Base-by-base conservation (phyloP, 2,113 vertebrate species). In the Corythoichthys intestinalis region DNA sequence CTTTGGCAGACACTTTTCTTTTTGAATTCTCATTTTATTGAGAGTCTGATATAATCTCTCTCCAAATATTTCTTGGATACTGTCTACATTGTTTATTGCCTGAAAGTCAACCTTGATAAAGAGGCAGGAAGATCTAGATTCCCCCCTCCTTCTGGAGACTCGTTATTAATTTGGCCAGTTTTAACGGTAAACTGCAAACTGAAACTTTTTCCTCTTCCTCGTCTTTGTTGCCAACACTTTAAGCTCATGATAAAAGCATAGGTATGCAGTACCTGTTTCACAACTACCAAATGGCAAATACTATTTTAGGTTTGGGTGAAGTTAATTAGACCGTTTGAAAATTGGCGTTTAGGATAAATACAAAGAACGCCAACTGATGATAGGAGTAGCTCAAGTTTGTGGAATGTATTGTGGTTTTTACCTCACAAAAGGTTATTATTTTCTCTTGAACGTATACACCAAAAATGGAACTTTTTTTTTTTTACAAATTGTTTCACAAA, bases 201-300 rank as follows among this genome's bases (percentile, higher is more conserved):
- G 2, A 62, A 34, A 13, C n/a, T 56, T 62, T 13, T 57, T 59
- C 15, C 34, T 52, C 38, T 37, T 63, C 44, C 61, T 63, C 20
- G 61, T 63, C 11, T 47, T 63, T n/a, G 20, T 63, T 63, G 61
- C 61, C 61, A 63, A 63, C 4, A 20, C 44, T 47, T 63, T 63
- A 63, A 20, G 61, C 61, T 14, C 41, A 63, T 47, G 61, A 63
- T 66, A 48, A 80, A 66, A 72, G 28, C 54, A 73, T 66, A 63
- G 11, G 37, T 1, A 56, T n/a, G 38, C 66, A 77, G n/a, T 63
- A 84, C 83, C 80, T 77, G 85, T 78, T 82, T 58, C 69, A 47
- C 69, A 74, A 62, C 77, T 82, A 71, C 77, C 73, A 82, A 67
- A 75, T 70, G 58, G 35, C 14, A 35, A 53, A 38, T 46, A 37